A percentile compares a stretch with the other conserved stretches of the same genome.
phyloP scores from a whole-genome alignment of 1,140 invertebrate species.

The Sweltsa coloradensis region DNA sequence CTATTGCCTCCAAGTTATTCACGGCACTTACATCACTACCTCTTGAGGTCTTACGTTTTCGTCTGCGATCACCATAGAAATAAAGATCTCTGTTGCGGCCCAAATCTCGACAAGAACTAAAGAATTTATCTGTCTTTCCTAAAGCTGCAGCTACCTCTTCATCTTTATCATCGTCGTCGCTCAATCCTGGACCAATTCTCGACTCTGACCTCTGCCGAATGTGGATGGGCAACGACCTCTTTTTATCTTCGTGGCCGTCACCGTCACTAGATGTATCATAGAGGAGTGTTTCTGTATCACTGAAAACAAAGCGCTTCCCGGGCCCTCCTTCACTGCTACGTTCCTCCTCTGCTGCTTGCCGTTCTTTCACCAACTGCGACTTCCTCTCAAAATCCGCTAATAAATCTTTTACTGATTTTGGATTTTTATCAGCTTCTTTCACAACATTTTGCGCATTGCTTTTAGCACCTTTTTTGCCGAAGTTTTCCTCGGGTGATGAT shows the following conservation, averaged over 20 bases:
- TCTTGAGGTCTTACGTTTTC: slow-evolving; percentile 17
- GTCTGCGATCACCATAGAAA: background rate
- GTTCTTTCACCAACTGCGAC: slow-evolving; percentile 25
- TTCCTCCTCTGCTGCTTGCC: slow-evolving; percentile 24
- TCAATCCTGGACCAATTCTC: slow-evolving; percentile 2
- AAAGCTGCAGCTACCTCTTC: slow-evolving; percentile 26
- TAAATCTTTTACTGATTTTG: slow-evolving; percentile 38
- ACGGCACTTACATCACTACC: slow-evolving; percentile 31
- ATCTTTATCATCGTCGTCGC: slow-evolving; percentile 22
- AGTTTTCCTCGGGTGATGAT: slow-evolving; percentile 11
- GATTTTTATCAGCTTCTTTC: slow-evolving; percentile 16
- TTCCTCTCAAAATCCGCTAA: slow-evolving; percentile 39
- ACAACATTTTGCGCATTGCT: slow-evolving; percentile 11
- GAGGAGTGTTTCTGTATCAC: slow-evolving; percentile 36
- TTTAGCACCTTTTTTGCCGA: slow-evolving; percentile 12
- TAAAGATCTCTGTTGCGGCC: slow-evolving; percentile 13
- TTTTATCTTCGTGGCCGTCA: background rate
- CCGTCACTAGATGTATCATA: slow-evolving; percentile 36
- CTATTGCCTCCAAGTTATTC: slow-evolving; percentile 19
- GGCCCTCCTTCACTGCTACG: slow-evolving; percentile 21
- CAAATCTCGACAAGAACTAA: slow-evolving; percentile 18
- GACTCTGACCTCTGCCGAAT: background rate
- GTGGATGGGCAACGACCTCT: too few species aligned
- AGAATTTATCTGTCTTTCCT: slow-evolving; percentile 18
- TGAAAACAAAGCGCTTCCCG: slow-evolving; percentile 31